Evolutionary conservation across 64 coral and sea anemone genomes (phyloP).

Genomic region (Cladopsammia gracilis): DNA sequence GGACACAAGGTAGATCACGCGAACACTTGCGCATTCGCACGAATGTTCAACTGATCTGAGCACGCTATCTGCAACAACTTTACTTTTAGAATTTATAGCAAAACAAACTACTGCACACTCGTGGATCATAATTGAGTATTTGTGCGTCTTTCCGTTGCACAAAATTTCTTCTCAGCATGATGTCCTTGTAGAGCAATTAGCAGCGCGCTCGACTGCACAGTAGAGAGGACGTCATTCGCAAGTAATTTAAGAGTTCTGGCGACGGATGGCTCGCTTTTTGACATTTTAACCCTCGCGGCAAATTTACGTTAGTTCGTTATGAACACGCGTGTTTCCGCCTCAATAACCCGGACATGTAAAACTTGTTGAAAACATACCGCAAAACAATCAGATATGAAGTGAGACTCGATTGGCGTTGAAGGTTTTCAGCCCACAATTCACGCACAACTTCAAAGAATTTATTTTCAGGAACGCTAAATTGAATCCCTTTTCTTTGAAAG

Average conservation of each 20-base stretch:
- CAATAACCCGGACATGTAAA: neutral
- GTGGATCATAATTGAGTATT: constrained; percentile 17
- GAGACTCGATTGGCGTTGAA: too few species aligned
- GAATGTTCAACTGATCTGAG: neutral
- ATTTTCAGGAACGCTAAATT: too few species aligned
- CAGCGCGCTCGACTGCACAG: neutral
- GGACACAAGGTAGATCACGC: neutral
- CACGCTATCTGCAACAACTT: neutral
- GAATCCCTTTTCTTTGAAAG: too few species aligned
- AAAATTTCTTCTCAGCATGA: constrained; percentile 25
- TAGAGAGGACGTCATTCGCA: neutral
- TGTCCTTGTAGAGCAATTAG: constrained; percentile 6
- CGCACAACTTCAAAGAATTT: too few species aligned
- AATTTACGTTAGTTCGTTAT: constrained; percentile 10
- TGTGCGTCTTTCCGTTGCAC: constrained; percentile 38
- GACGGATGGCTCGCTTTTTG: neutral
- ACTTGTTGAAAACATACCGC: constrained; percentile 29
- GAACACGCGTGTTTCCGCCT: neutral
- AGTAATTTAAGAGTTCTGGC: neutral
- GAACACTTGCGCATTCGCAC: neutral
- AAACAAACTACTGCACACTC: neutral
- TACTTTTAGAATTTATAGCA: neutral
- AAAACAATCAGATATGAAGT: neutral
- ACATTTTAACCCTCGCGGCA: constrained; percentile 1
- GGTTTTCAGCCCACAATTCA: too few species aligned